Base-by-base conservation (phyloP, 2,888 invertebrate genomes). In the Sinohyriopsis cumingii region DNA sequence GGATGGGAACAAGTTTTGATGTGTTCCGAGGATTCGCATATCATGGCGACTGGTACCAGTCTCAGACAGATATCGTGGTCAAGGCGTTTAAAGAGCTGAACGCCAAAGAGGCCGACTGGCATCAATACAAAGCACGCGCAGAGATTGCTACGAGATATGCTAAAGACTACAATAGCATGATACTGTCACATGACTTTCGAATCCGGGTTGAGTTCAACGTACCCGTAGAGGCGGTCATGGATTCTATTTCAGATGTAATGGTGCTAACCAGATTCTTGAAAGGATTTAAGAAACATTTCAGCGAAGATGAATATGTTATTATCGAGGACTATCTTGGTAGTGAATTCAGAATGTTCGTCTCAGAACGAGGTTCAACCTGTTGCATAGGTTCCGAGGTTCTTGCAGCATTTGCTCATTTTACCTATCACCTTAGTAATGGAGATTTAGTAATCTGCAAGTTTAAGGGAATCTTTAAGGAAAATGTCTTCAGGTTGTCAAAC, bases 161-260 rank as follows among this genome's bases (percentile, higher is more conserved):
- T 5, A 18, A 28, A 15, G 59, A 63, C 24, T 77, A 69, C 45
- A 77, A 75, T 15, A 3, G 45, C 69, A 68, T 63, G 20, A 63
- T 67, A 22, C 33, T 71, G 6, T 54, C 55, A 28, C 60, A 7
- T 63, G 63, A 24, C n/a, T 59, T 25, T 45, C 53, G 19, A n/a
- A 20, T 15, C 22, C 22, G 55, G 77, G 61, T 77, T 18, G 20
- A 55, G 20, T 69, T 77, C 19, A 60, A 65, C 20, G 62, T 64
- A 28, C 77, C 77, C 4, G 68, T 63, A 15, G 69, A 71, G 12
- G 77, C 70, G 5, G 71, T 71, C 22, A 77, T 77, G 77, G 77
- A 77, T 59, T 75, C 57, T 53, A 65, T 74, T 12, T 77, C 77
- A 6, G 77, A 77, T 53, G 69, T 77, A 25, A 77, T 77, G 77